Evolutionary conservation across 1,140 invertebrate species (phyloP), one percentile per base, ranked within the genome.

Genomic region (Drosophila ercepeae): DNA sequence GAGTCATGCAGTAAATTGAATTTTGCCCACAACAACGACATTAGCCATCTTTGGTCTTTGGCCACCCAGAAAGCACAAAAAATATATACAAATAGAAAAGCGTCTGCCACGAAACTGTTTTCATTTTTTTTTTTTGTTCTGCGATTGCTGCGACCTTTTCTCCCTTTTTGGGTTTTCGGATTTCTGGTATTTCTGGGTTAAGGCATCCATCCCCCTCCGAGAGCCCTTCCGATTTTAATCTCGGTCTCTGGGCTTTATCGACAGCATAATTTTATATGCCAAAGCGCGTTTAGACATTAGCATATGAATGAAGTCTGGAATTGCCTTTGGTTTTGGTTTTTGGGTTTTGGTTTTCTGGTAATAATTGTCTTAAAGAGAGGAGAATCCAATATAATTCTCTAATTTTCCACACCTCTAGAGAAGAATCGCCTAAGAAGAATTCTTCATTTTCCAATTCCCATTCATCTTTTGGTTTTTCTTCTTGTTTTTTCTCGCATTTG

Each of bases 1-100:
- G 81, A 86, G 82, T 88, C 76, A 55, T 84, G 63, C 76, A 86
- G 82, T 88, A 86, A 86, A 86, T 86, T 86, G 81, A 86, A 86
- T 86, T 86, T 86, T 81, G 52, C 72, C 81, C 79, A 86, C 79
- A 84, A 84, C 79, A 84, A 86, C 65, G 77, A 81, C 73, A 86
- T 86, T 86, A 86, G 81, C 82, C 73, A 77, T 86, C 84, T 86
- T 82, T 16, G 45, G n/a, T 27, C 23, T 16, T 16, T 2, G 34
- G 9, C n/a, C 29, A 32, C 29, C 29, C 29, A 11, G 29, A 34
- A 34, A 34, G 6, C 36, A 39, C 16, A 39, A 42, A 8, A 42
- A 42, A 16, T 13, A 36, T 44, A 58, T 59, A 63, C 45, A 63
- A 45, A 58, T 44, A 36, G 4, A 45, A 14, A 8, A 13, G 46